A percentile compares a stretch with the other conserved stretches of the same genome.
Conservation (phyloP, 2,113 vertebrate genomes). For the Progne subis region DNA sequence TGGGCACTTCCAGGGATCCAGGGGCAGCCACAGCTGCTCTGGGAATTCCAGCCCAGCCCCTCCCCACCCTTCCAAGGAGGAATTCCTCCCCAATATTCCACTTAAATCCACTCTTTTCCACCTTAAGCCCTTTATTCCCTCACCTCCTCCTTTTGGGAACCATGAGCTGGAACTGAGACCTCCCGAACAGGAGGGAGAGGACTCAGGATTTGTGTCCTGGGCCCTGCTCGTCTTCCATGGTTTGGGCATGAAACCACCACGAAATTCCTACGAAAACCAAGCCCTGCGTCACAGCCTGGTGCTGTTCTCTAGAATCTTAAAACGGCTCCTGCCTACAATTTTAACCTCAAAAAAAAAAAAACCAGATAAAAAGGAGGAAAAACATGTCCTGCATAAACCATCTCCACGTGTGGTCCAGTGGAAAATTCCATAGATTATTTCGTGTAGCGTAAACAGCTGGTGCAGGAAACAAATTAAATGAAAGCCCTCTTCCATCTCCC, state of each 20-base stretch:
- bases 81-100: background rate
- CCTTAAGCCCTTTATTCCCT: background rate
- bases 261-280: background rate
- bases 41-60: background rate
- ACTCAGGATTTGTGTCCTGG: background rate
- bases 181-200: too few species aligned
- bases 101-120: background rate
- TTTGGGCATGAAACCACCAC: background rate
- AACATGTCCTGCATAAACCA: rapidly evolving
- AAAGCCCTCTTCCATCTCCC: background rate
- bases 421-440: background rate
- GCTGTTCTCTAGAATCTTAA: background rate
- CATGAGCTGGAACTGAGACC: background rate
- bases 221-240: background rate
- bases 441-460: background rate
- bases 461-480: background rate
- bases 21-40: background rate
- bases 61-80: background rate
- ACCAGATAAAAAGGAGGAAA: background rate
- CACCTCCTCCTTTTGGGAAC: background rate
- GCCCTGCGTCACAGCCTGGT: background rate
- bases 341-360: background rate
- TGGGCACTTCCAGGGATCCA: background rate
- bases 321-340: background rate
- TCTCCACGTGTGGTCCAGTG: rapidly evolving